phyloP scores from a whole-genome alignment of 2,113 vertebrate genomes.

The Bothrops jararaca region DNA sequence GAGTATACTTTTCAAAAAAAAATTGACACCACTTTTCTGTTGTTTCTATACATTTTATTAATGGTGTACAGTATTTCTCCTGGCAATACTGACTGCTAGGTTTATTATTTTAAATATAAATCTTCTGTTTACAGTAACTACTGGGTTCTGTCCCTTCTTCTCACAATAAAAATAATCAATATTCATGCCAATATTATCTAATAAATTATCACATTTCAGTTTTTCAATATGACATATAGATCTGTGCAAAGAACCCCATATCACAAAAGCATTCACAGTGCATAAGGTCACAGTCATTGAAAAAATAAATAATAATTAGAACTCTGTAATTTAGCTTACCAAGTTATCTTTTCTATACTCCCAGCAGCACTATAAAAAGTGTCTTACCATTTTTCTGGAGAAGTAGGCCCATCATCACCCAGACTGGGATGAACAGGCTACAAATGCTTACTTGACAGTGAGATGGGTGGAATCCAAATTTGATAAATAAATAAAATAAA shows the following conservation, averaged over 20 bases:
- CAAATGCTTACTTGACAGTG: conserved; percentile 22
- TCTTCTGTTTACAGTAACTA: conserved; percentile 65
- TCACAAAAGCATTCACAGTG: conserved; percentile 97
- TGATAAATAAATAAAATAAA: neutral
- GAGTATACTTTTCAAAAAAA: conserved; percentile 2
- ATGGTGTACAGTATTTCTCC: conserved; percentile 50
- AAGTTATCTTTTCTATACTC: conserved; percentile 63
- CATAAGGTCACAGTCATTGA: conserved; percentile 91
- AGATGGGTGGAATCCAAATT: neutral
- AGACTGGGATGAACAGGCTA: conserved; percentile 32
- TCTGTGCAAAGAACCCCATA: conserved; percentile 85
- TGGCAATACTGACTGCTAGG: conserved; percentile 77
- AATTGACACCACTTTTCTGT: neutral
- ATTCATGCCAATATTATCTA: conserved; percentile 72
- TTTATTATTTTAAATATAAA: conserved; percentile 76
- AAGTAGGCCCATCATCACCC: conserved; percentile 18
- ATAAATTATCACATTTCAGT: conserved; percentile 67
- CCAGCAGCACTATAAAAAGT: conserved; percentile 57
- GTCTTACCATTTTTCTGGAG: conserved; percentile 44
- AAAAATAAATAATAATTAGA: conserved; percentile 77
- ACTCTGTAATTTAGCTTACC: conserved; percentile 71
- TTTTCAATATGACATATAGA: conserved; percentile 60
- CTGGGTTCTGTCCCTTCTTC: conserved; percentile 61
- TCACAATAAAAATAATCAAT: conserved; percentile 72
- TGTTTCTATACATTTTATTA: conserved; percentile 66